These are phyloP conservation scores for Podabrus alpinus DNA, from an alignment of 2,888 invertebrate genomes.

Conservation along the genomic window DNA sequence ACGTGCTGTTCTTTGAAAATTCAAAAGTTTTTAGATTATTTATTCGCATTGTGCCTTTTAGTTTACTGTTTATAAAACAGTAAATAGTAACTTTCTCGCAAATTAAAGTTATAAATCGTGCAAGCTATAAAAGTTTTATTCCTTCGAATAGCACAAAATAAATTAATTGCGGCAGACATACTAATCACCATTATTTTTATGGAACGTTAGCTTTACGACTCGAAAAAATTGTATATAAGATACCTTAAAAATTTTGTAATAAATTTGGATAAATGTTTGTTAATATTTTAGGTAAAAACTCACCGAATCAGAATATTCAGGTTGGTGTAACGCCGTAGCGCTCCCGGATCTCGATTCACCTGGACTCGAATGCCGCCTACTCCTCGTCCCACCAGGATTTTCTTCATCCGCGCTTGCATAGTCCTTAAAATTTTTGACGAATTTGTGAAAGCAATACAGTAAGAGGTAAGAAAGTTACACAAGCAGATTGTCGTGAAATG, in stretches of 20 bases:
- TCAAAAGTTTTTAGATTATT: background rate
- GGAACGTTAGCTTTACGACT: background rate
- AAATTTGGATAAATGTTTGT: background rate
- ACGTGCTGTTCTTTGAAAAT: background rate
- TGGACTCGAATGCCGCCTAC: constrained; percentile 71
- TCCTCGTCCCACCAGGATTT: constrained; percentile 56
- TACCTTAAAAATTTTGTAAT: background rate
- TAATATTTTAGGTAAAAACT: constrained; percentile 40
- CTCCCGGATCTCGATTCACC: constrained; percentile 71
- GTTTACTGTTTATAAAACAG: background rate
- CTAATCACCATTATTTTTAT: background rate
- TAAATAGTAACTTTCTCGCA: background rate
- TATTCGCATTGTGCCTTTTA: background rate
- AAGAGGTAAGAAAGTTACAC: background rate
- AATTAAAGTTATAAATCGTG: background rate
- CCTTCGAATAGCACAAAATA: background rate
- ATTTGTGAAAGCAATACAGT: background rate
- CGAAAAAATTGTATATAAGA: background rate
- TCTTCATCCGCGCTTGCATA: constrained; percentile 67
- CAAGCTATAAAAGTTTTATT: background rate
- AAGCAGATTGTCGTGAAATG: constrained; percentile 2
- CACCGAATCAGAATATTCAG: constrained; percentile 67
- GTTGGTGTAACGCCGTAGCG: constrained; percentile 63
- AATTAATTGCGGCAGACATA: background rate
- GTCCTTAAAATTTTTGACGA: constrained; percentile 59